Conservation (phyloP, 2,113 vertebrate species). For the Podarcis cretensis region DNA sequence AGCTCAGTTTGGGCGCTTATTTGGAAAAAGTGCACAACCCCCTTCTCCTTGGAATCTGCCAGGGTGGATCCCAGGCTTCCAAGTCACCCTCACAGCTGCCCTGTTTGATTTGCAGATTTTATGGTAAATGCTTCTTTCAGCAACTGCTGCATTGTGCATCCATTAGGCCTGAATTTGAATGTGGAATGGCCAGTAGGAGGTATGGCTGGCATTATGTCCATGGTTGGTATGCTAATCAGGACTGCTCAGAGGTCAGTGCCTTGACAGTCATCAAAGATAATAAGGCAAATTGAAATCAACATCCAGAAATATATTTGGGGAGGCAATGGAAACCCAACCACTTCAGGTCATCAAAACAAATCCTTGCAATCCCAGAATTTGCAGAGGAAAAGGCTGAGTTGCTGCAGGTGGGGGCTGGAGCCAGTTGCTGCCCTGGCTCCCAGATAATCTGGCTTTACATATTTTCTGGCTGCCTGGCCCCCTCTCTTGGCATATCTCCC, state of each 20-base stretch:
- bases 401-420: neutral
- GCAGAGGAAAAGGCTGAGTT: neutral
- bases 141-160: neutral
- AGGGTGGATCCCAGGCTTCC: neutral
- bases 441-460: neutral
- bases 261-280: neutral
- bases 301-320: neutral
- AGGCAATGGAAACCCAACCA: neutral
- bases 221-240: neutral
- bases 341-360: neutral
- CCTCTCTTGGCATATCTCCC: neutral
- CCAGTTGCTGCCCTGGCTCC: neutral
- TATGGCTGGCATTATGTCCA: neutral
- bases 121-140: neutral
- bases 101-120: neutral
- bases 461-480: neutral
- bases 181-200: neutral
- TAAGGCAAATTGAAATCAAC: neutral
- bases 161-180: neutral
- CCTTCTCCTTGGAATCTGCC: neutral
- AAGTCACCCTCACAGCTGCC: rapidly evolving
- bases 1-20: neutral
- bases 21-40: neutral
- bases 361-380: neutral
- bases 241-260: neutral